Conservation (phyloP, 2,797 vertebrate genomes). For the Micromesistius poutassou region DNA sequence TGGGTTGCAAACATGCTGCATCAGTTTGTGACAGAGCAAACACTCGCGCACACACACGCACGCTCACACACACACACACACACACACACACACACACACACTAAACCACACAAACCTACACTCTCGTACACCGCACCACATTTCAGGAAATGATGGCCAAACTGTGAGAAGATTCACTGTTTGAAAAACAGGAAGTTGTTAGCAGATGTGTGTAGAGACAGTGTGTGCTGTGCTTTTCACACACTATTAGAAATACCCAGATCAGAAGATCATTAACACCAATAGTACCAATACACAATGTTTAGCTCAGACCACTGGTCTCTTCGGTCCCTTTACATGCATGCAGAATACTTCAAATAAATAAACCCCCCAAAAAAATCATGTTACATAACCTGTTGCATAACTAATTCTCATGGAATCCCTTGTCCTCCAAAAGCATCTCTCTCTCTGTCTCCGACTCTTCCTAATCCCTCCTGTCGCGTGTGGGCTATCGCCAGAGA, state of each 20-base stretch:
- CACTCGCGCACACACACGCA: slow-evolving; percentile 51
- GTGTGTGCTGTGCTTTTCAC: slow-evolving; percentile 34
- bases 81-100: slow-evolving; percentile 52
- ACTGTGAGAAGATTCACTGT: slow-evolving; percentile 73
- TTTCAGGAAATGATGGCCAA: slow-evolving; percentile 71
- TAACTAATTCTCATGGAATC: no score
- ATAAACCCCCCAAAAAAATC: no score
- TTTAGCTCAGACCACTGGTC: neutral
- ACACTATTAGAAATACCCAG: slow-evolving; percentile 29
- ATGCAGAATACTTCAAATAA: no score
- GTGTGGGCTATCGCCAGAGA: slow-evolving; percentile 25
- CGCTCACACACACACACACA: slow-evolving; percentile 16
- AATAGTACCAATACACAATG: neutral
- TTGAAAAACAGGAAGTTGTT: slow-evolving; percentile 76
- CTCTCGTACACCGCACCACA: slow-evolving; percentile 28
- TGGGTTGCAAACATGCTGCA: slow-evolving; percentile 47
- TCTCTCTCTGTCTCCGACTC: neutral
- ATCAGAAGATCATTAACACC: neutral
- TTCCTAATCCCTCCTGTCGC: neutral
- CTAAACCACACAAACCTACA: slow-evolving; percentile 8
- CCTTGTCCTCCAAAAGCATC: neutral
- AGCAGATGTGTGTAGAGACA: slow-evolving; percentile 67
- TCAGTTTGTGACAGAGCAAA: slow-evolving; percentile 46
- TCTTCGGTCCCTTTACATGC: neutral
- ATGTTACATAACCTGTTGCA: no score